These are phyloP conservation scores for Pentalonia nigronervosa DNA, from an alignment of 1,140 invertebrate genomes.

Conservation along the genomic window DNA sequence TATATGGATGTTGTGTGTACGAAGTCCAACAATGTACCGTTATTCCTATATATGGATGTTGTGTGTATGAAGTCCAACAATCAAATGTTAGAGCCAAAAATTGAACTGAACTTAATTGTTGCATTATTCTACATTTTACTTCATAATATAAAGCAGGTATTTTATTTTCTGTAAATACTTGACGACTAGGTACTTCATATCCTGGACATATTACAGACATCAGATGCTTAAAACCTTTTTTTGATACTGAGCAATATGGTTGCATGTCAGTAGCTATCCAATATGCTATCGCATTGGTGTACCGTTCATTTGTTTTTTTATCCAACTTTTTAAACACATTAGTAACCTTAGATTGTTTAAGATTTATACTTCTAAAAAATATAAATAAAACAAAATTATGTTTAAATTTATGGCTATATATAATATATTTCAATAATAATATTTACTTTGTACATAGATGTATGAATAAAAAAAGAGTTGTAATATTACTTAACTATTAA, in stretches of 20 bases:
- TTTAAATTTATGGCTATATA: too few species aligned
- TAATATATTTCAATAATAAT: too few species aligned
- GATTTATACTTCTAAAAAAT: too few species aligned
- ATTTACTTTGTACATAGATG: too few species aligned
- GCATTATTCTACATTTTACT: neutral
- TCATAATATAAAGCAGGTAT: neutral
- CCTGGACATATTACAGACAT: neutral
- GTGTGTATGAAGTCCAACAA: neutral
- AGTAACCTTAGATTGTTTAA: too few species aligned
- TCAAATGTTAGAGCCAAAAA: neutral
- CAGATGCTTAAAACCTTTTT: neutral
- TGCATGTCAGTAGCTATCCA: neutral
- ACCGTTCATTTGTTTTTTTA: neutral
- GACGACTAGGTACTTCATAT: neutral
- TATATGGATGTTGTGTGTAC: neutral
- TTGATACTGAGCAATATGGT: neutral
- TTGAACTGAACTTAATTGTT: neutral
- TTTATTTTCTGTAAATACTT: neutral
- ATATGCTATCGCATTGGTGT: neutral
- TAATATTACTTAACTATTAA: too few species aligned
- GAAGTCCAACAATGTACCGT: neutral
- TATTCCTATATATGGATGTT: neutral
- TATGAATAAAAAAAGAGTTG: too few species aligned
- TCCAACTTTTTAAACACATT: neutral
- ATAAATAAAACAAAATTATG: too few species aligned